A percentile compares a stretch with the other conserved stretches of the same genome.
These are phyloP conservation scores for Agrypnus murinus DNA, from an alignment of 2,888 invertebrate species.

Conservation along the genomic window DNA sequence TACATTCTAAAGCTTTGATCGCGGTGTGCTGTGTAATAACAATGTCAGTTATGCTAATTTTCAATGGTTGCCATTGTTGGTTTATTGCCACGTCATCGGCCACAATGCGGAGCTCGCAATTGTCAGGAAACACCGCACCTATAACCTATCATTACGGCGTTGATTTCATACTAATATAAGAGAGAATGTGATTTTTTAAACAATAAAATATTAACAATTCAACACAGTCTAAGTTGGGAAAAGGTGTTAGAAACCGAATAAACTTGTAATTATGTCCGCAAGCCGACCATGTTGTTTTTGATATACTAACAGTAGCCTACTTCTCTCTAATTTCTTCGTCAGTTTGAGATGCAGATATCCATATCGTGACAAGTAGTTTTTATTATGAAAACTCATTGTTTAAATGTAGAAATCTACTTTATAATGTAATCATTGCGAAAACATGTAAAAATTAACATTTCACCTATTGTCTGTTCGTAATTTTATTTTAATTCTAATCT, in stretches of 20 bases:
- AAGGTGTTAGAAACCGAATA: conserved; percentile 46
- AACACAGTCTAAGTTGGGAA: conserved; percentile 36
- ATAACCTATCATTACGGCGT: conserved; percentile 50
- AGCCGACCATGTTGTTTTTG: conserved; percentile 48
- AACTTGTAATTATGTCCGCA: conserved; percentile 46
- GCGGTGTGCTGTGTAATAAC: conserved; percentile 52
- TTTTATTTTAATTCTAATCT: too few relatives aligned
- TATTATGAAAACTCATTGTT: not conserved
- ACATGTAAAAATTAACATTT: too few relatives aligned
- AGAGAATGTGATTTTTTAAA: conserved; percentile 40
- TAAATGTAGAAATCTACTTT: too few relatives aligned
- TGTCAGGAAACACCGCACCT: conserved; percentile 51
- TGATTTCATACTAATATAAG: conserved; percentile 41
- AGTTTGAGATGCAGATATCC: conserved; percentile 19
- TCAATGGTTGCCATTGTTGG: conserved; percentile 54
- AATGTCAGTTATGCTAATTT: conserved; percentile 56
- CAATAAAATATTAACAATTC: not conserved
- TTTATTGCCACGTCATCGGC: conserved; percentile 54
- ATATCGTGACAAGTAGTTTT: conserved; percentile 13
- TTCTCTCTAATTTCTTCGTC: conserved; percentile 29
- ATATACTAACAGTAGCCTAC: not conserved
- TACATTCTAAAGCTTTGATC: conserved; percentile 52
- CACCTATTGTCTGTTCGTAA: too few relatives aligned
- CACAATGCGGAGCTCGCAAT: conserved; percentile 55
- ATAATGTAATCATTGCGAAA: too few relatives aligned